A percentile compares a stretch with the other conserved stretches of the same genome.
These are phyloP conservation scores for Plebejus anna DNA, from an alignment of 2,888 invertebrate genomes.

Conservation along the genomic window DNA sequence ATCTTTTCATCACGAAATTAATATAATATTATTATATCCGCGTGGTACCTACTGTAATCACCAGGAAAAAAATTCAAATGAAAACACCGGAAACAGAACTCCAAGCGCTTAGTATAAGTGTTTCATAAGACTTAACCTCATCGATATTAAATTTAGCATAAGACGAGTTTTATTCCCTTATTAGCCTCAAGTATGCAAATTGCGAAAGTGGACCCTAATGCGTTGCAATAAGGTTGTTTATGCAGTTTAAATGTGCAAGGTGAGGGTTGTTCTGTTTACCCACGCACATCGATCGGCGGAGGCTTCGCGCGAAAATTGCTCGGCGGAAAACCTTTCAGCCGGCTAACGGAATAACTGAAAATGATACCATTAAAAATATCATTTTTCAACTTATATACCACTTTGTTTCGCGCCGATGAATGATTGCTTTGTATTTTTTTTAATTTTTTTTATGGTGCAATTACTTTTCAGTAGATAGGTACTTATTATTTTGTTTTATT, in stretches of 20 bases:
- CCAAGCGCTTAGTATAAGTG: constrained; percentile 21
- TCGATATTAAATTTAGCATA: constrained; percentile 32
- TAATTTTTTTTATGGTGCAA: not conserved
- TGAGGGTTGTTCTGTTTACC: constrained; percentile 71
- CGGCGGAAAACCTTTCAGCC: constrained; percentile 54
- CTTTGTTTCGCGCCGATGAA: not conserved
- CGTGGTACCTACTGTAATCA: too few relatives aligned
- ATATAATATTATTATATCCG: too few relatives aligned
- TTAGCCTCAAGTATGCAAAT: constrained; percentile 29
- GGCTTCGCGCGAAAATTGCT: constrained; percentile 77
- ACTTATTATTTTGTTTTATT: not conserved
- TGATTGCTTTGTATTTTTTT: not conserved
- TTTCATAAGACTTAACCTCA: constrained; percentile 26
- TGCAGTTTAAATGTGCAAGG: constrained; percentile 44
- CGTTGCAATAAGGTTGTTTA: constrained; percentile 37
- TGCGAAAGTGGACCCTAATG: constrained; percentile 39
- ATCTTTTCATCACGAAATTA: too few relatives aligned
- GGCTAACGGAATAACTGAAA: constrained; percentile 55
- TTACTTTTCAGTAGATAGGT: not conserved
- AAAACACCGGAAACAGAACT: constrained; percentile 2
- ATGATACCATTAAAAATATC: constrained; percentile 35
- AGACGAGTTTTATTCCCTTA: constrained; percentile 31
- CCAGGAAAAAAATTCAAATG: too few relatives aligned
- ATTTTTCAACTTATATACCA: constrained; percentile 11
- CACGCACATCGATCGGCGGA: constrained; percentile 70